Conservation (phyloP, 2,113 vertebrate species). For the Prunella himalayana region DNA sequence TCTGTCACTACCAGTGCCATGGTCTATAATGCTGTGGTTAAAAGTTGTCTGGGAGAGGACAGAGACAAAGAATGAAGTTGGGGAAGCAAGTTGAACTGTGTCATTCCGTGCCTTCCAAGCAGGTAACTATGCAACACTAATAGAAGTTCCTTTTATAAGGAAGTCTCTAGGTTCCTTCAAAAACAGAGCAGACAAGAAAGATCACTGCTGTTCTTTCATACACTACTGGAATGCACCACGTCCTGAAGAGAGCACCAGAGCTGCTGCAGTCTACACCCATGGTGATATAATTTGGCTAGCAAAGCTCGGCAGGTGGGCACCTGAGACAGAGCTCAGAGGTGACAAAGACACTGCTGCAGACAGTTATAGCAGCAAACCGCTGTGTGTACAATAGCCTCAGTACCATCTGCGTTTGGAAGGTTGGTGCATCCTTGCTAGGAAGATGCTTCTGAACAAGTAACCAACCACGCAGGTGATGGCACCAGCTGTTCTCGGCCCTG, state of each 20-base stretch:
- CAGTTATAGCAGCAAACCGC: neutral
- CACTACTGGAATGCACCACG: accelerated
- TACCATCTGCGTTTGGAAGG: accelerated
- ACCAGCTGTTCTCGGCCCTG: neutral
- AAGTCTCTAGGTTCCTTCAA: neutral
- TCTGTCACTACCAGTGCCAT: neutral
- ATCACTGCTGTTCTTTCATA: neutral
- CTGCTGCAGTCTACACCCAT: accelerated
- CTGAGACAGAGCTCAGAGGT: neutral
- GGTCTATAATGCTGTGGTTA: neutral
- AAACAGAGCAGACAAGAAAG: neutral
- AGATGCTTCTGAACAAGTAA: neutral
- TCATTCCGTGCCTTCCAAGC: neutral
- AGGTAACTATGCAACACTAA: neutral
- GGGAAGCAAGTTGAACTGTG: neutral
- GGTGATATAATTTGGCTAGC: too few species aligned
- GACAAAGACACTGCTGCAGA: neutral
- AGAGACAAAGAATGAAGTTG: neutral
- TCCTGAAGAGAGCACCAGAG: neutral
- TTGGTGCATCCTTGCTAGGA: neutral
- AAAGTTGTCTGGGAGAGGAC: neutral
- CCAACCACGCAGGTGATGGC: neutral
- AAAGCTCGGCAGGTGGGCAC: neutral
- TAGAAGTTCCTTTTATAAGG: neutral
- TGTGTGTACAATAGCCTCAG: neutral